Conservation (phyloP, 1,140 invertebrate genomes). For the Orussus abietinus region DNA sequence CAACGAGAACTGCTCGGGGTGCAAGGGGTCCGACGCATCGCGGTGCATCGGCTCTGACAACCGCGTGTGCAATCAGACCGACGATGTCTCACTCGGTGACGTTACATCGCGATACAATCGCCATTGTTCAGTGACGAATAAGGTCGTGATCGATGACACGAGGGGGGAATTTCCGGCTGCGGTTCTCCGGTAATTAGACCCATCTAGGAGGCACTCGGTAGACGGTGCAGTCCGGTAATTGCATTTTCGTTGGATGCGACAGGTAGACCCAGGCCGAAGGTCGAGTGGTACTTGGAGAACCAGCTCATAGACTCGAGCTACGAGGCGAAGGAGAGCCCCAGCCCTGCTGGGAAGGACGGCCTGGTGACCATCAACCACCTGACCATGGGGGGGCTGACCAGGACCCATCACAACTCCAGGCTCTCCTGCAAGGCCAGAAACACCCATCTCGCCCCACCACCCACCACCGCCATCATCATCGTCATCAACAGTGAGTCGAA, state of each 20-base stretch:
- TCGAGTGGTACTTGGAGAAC: constrained; percentile 59
- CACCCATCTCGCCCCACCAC: constrained; percentile 57
- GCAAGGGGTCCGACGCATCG: too few species aligned
- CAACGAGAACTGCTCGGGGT: too few species aligned
- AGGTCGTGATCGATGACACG: too few species aligned
- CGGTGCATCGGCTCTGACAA: too few species aligned
- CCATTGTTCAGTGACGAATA: too few species aligned
- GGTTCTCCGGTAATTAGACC: too few species aligned
- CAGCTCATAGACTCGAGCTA: constrained; percentile 55
- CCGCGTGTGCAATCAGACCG: too few species aligned
- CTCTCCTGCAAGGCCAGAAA: constrained; percentile 63
- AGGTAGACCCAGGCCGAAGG: constrained; percentile 58
- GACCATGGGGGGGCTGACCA: constrained; percentile 43
- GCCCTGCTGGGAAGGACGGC: constrained; percentile 35
- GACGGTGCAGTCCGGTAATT: constrained; percentile 2
- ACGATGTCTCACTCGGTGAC: too few species aligned
- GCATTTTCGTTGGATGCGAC: constrained; percentile 18
- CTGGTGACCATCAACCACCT: constrained; percentile 56
- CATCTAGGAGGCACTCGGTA: too few species aligned
- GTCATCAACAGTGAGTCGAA: constrained; percentile 64
- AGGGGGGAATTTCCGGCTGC: too few species aligned
- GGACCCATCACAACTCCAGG: constrained; percentile 56
- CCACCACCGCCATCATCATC: constrained; percentile 55
- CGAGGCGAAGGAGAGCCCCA: constrained; percentile 43
- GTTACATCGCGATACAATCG: too few species aligned